Conservation (phyloP, 2,113 vertebrate genomes). For the Pipra filicauda region DNA sequence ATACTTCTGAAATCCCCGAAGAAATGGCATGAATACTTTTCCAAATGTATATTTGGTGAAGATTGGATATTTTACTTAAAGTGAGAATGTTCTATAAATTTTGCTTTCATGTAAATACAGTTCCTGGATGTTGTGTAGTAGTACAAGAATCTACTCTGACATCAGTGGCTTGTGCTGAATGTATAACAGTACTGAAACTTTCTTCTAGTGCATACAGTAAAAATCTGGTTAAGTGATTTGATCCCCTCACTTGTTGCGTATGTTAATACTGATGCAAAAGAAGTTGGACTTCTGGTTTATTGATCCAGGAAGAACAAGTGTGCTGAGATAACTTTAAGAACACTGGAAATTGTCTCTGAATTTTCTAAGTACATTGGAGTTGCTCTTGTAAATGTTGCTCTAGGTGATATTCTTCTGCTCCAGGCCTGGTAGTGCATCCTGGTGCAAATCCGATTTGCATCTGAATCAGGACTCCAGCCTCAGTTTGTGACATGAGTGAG, state of each 20-base stretch:
- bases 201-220: background rate
- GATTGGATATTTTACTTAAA: background rate
- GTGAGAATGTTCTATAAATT: background rate
- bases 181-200: background rate
- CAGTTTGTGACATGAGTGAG: background rate
- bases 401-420: background rate
- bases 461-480: background rate
- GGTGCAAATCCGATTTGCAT: background rate
- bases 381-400: background rate
- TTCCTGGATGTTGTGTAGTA: background rate
- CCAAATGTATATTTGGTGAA: fast-evolving
- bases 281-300: background rate
- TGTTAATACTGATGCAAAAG: background rate
- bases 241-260: background rate
- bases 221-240: background rate
- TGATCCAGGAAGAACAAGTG: background rate
- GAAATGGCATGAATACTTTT: background rate
- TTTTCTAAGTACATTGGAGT: fast-evolving
- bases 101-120: background rate
- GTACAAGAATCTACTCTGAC: background rate
- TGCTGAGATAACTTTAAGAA: background rate
- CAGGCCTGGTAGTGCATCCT: background rate
- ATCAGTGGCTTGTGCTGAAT: background rate
- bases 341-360: background rate
- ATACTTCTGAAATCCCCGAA: background rate